phyloP scores from a whole-genome alignment of 1,140 invertebrate species.

The Anagrus nilaparvatae region DNA sequence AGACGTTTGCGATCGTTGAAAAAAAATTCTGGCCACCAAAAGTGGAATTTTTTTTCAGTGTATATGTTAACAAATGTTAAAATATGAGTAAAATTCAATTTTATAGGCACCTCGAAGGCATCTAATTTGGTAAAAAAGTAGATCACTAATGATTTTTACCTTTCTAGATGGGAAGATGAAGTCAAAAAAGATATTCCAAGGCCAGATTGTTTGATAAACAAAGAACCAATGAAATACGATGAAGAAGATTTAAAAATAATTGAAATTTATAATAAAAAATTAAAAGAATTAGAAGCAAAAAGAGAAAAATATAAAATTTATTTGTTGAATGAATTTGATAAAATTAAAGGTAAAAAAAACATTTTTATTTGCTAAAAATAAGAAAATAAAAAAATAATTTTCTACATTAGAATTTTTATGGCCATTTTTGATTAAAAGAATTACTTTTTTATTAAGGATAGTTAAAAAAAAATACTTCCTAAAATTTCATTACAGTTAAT shows the following conservation, averaged over 20 bases:
- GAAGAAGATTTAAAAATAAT: conserved; percentile 47
- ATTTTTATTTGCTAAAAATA: conserved; percentile 3
- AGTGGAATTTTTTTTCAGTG: too few species aligned
- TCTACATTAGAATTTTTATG: not conserved
- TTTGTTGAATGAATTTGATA: conserved; percentile 46
- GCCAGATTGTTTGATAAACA: conserved; percentile 52
- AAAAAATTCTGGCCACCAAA: too few species aligned
- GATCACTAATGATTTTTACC: conserved; percentile 1
- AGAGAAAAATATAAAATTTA: conserved; percentile 49
- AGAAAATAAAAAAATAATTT: too few species aligned
- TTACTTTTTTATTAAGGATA: too few species aligned
- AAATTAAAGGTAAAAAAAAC: conserved; percentile 32
- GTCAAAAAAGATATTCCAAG: conserved; percentile 55
- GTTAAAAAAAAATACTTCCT: too few species aligned
- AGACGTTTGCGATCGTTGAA: too few species aligned
- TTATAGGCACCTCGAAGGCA: too few species aligned
- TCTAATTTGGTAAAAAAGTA: conserved; percentile 1
- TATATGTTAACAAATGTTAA: too few species aligned
- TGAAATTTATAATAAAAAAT: conserved; percentile 49
- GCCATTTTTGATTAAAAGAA: too few species aligned
- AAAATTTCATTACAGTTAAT: too few species aligned
- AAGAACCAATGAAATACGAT: conserved; percentile 46
- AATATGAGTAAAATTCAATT: too few species aligned
- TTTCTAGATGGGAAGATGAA: conserved; percentile 52
- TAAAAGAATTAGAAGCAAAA: conserved; percentile 42